These are phyloP conservation scores for Branchinecta lynchi DNA, from an alignment of 1,140 invertebrate species.

Conservation along the genomic window DNA sequence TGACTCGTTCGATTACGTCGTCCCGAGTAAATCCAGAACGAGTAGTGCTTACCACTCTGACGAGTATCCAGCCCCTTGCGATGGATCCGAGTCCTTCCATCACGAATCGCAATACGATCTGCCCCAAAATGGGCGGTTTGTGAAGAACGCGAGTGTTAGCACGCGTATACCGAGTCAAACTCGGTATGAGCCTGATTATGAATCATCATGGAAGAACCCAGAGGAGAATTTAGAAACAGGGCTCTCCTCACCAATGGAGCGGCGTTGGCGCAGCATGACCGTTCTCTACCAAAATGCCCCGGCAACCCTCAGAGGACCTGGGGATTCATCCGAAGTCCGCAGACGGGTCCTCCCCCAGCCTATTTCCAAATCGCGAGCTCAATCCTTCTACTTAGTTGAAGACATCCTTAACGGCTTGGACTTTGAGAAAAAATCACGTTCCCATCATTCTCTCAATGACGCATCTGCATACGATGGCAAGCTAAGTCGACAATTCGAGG, in stretches of 20 bases:
- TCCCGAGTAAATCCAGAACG: not conserved
- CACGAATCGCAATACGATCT: not conserved
- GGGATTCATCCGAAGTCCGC: not conserved
- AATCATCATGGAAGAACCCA: not conserved
- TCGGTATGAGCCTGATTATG: not conserved
- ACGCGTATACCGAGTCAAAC: not conserved
- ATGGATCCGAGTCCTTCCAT: not conserved
- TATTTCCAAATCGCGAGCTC: not conserved
- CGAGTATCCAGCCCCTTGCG: not conserved
- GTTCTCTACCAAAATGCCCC: not conserved
- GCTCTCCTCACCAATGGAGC: not conserved
- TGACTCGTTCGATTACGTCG: not conserved
- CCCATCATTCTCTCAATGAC: not conserved
- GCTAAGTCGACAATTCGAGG: not conserved
- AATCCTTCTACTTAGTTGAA: not conserved
- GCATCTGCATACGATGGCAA: not conserved
- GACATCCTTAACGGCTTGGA: not conserved
- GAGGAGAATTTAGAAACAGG: not conserved
- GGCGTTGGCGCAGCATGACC: not conserved
- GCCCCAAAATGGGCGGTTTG: not conserved
- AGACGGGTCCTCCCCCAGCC: not conserved
- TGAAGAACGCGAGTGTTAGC: no score
- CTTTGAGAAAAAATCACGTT: conserved; percentile 7
- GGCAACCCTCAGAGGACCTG: not conserved
- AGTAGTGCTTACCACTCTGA: conserved; percentile 1